These are phyloP conservation scores for Muscicapa adusta DNA, from an alignment of 2,113 vertebrate species.

Conservation along the genomic window DNA sequence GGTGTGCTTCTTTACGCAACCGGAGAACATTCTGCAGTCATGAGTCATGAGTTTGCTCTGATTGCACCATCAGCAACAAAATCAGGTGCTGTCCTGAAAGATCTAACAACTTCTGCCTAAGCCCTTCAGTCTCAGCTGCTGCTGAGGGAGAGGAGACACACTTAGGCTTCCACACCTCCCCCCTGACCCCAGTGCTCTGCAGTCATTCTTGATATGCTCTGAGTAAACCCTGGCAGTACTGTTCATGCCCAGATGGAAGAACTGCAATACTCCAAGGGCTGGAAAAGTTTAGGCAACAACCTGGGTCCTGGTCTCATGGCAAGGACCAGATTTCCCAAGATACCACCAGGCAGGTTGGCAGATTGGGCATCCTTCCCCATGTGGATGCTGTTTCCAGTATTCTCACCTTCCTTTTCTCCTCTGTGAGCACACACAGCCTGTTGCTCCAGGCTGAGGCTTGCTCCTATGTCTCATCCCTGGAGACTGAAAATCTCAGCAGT, in stretches of 20 bases:
- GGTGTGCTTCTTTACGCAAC: fast-evolving
- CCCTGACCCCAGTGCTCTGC: fast-evolving
- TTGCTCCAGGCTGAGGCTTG: fast-evolving
- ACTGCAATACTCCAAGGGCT: background rate
- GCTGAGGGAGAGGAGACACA: background rate
- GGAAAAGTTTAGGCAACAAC: background rate
- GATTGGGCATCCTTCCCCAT: fast-evolving
- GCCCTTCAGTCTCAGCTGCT: background rate
- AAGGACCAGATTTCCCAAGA: background rate
- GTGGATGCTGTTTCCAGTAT: background rate
- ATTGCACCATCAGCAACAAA: background rate
- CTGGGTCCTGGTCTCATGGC: background rate
- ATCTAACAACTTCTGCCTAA: fast-evolving
- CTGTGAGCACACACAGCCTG: background rate
- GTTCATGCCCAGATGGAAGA: background rate
- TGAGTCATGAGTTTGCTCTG: background rate
- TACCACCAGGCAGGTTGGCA: background rate
- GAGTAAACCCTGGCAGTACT: background rate
- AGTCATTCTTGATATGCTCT: background rate
- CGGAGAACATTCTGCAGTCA: background rate
- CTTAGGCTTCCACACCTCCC: fast-evolving
- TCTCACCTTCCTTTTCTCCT: background rate
- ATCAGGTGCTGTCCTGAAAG: background rate
- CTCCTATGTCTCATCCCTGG: too few relatives aligned
- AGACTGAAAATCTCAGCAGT: background rate